Conservation (phyloP, 2,888 invertebrate genomes). For the Tridacna crocea region DNA sequence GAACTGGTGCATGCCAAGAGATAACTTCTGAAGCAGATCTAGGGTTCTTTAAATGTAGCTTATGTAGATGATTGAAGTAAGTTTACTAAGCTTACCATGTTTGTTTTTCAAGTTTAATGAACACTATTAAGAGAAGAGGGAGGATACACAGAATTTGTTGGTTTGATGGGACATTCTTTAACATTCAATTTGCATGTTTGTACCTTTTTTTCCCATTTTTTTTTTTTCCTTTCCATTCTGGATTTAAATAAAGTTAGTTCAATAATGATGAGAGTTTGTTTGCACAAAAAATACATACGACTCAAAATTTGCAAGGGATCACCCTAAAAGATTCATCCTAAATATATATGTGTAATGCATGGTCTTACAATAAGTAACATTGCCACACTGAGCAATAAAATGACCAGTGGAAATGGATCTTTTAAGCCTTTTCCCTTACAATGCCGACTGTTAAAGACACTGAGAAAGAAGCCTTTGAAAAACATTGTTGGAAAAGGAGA, state of each 20-base stretch:
- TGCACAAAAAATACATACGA: too few species aligned
- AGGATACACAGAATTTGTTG: slow-evolving; percentile 3
- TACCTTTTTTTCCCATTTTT: slow-evolving; percentile 10
- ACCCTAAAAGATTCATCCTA: too few species aligned
- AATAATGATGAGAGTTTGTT: too few species aligned
- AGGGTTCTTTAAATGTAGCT: slow-evolving; percentile 14
- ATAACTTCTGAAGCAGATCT: slow-evolving; percentile 10
- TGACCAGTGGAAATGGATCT: too few species aligned
- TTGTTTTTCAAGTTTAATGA: slow-evolving; percentile 19
- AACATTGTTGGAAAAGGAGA: too few species aligned
- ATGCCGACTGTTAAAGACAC: too few species aligned
- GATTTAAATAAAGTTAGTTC: slow-evolving; percentile 15
- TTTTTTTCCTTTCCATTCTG: not conserved
- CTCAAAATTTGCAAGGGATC: too few species aligned
- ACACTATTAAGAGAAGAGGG: slow-evolving; percentile 19
- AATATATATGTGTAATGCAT: too few species aligned
- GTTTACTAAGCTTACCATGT: not conserved
- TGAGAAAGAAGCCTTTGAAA: too few species aligned
- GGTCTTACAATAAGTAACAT: too few species aligned
- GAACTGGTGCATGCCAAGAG: not conserved
- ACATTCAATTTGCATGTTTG: slow-evolving; percentile 1
- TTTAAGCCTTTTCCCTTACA: too few species aligned
- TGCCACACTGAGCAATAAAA: too few species aligned
- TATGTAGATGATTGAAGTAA: not conserved
- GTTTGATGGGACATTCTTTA: slow-evolving; percentile 7